Evolutionary conservation across 2,888 invertebrate genomes (phyloP), one percentile per base, ranked within the genome.

Genomic region (Lasioglossum leucozonium): DNA sequence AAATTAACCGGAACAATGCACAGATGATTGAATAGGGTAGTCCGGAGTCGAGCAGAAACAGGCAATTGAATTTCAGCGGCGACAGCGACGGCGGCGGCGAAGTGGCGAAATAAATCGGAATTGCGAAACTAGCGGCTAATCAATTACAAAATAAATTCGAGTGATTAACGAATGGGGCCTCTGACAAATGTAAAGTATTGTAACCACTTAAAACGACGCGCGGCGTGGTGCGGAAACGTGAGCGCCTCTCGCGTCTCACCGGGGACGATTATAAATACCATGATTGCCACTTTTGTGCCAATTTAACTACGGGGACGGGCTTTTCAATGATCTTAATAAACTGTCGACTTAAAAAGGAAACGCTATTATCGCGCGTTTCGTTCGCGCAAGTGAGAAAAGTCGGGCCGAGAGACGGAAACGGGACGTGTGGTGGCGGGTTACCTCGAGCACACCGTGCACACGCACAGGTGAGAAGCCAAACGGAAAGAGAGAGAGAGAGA

Each of bases 291-390:
- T 37, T 77, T 65, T 26, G 34, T 55, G 80, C 42, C 77, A 81
- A 85, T 84, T 85, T 72, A 74, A 74, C 55, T 72, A 34, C 65
- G 74, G 65, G 37, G 62, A 72, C 47, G 51, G 65, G 58, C 77
- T 81, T n/a, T 77, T 81, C 81, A 81, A 85, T 85, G 80, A 85
- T 84, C 81, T 85, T 84, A 85, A 85, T 77, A 85, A 84, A 80
- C 81, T 55, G 11, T 30, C 81, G 37, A 51, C 74, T 58, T 69
- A 79, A 74, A 81, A 78, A 72, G 77, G 77, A 72, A 84, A 84
- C 81, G 77, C 77, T 84, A 84, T 85, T 80, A 72, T 75, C 80
- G 72, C 55, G 51, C 67, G 69, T 18, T 37, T 72, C 40, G 73
- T 74, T 34, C 69, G 58, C 80, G 55, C 79, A 79, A 74, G 81